Conservation (phyloP, 2,113 vertebrate genomes). For the Centrocercus urophasianus region DNA sequence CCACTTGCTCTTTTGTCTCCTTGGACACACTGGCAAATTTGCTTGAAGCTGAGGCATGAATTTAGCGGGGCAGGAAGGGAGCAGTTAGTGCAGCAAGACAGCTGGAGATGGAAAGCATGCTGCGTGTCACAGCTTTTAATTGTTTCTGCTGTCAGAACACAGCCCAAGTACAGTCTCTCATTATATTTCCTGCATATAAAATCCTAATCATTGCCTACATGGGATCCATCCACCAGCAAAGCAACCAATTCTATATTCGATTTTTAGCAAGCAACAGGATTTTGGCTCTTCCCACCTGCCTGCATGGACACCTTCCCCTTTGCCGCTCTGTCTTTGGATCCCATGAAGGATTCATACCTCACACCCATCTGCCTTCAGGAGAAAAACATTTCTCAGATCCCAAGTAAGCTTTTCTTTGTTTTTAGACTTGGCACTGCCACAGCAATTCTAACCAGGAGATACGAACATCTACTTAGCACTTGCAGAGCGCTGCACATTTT, state of each 20-base stretch:
- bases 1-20: slow-evolving; percentile 22
- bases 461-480: not conserved
- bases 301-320: not conserved
- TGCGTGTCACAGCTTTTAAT: not conserved
- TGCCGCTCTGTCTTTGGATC: not conserved
- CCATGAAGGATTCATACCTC: not conserved
- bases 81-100: not conserved
- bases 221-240: not conserved
- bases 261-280: not conserved
- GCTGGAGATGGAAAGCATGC: not conserved
- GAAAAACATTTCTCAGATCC: not conserved
- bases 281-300: not conserved
- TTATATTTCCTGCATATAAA: slow-evolving; percentile 2
- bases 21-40: not conserved
- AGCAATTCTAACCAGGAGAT: not conserved
- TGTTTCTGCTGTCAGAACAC: slow-evolving; percentile 39
- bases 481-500: not conserved
- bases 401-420: not conserved
- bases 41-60: not conserved
- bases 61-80: slow-evolving; percentile 1
- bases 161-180: not conserved
- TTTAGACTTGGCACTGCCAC: not conserved
- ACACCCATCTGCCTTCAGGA: not conserved
- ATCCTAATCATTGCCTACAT: not conserved
- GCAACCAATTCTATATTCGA: not conserved